These are phyloP conservation scores for Meta bourneti DNA, from an alignment of 2,888 invertebrate genomes.

Conservation along the genomic window DNA sequence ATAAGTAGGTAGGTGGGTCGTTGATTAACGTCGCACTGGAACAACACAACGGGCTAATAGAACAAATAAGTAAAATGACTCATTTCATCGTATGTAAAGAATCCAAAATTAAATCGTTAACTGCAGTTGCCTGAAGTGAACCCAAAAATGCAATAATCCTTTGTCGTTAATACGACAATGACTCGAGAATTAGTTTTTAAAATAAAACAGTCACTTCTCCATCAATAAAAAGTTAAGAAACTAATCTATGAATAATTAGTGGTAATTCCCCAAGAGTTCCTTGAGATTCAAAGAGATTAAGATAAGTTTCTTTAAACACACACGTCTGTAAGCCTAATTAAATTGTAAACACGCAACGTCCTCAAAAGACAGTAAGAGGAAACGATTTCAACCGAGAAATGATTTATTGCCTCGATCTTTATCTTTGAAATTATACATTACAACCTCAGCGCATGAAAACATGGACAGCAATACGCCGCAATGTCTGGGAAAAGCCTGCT, in stretches of 20 bases:
- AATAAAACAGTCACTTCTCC: background rate
- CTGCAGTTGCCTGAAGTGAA: too few relatives aligned
- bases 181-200: too few relatives aligned
- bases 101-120: too few relatives aligned
- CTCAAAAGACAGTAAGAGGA: background rate
- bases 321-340: background rate
- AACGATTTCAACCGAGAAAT: background rate
- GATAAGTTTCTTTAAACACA: background rate
- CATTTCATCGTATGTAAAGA: too few relatives aligned
- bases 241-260: background rate
- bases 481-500: conserved; percentile 12
- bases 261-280: background rate
- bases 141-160: too few relatives aligned
- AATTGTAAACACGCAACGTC: background rate
- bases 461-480: conserved; percentile 6
- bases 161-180: too few relatives aligned
- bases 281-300: background rate
- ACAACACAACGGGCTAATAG: too few relatives aligned
- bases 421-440: conserved; percentile 22
- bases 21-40: too few relatives aligned
- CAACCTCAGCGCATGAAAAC: conserved; percentile 10
- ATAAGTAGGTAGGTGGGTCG: too few relatives aligned
- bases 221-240: background rate
- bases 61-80: too few relatives aligned
- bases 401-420: conserved; percentile 24